Percentiles rank a stretch among this genome's conserved stretches.
These are phyloP conservation scores for Apostichopus parvimensis DNA, from an alignment of 35 echinoderm and acorn worm genomes.

Conservation along the genomic window DNA sequence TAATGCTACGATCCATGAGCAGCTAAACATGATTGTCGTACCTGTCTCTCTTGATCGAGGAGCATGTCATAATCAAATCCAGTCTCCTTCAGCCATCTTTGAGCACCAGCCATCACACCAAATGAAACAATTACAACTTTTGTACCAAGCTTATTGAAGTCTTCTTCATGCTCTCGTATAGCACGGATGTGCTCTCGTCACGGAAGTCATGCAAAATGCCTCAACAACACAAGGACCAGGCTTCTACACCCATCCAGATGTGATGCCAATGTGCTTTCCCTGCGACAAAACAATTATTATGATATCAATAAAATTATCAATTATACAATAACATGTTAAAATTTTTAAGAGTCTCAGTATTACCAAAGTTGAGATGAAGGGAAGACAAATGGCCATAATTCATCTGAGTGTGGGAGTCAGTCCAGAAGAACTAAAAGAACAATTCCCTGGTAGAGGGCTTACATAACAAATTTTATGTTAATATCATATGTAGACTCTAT, in stretches of 20 bases:
- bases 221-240: constrained; percentile 12
- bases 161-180: constrained; percentile 33
- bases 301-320: no score
- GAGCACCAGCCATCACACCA: constrained; percentile 42
- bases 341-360: no score
- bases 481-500: no score
- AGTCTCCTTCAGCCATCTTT: constrained; percentile 45
- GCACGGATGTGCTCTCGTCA: constrained; percentile 47
- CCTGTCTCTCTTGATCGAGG: constrained; percentile 18
- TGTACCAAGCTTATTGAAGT: not conserved
- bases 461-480: no score
- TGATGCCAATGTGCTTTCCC: constrained; percentile 1
- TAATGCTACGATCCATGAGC: no score
- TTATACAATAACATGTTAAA: no score
- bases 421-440: no score
- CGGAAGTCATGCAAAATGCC: constrained; percentile 48
- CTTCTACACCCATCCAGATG: constrained; percentile 31
- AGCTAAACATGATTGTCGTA: not conserved
- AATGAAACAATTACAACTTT: constrained; percentile 42
- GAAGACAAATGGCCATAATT: no score
- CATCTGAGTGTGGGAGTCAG: no score
- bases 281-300: not conserved
- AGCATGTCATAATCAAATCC: constrained; percentile 43
- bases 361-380: no score
- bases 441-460: no score